Evolutionary conservation across 2,797 vertebrate species (phyloP).

Genomic region (Bufotes viridis): DNA sequence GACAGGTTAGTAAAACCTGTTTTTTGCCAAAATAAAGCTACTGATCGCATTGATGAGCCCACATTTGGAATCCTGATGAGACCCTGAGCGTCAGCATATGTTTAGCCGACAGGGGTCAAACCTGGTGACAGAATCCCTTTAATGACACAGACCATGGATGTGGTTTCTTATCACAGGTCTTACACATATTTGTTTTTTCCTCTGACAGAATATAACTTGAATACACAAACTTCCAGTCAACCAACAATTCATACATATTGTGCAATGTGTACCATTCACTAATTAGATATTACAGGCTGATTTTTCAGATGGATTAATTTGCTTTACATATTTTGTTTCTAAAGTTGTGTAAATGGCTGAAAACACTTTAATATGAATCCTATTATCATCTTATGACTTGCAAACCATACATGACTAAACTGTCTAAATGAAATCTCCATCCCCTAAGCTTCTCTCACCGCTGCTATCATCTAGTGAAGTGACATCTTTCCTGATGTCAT

Average conservation of each 20-base stretch:
- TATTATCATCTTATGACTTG: conserved; percentile 34
- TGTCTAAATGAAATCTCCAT: conserved; percentile 29
- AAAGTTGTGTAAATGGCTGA: background rate
- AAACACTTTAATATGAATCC: background rate
- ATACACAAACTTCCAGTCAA: background rate
- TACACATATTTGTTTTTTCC: too few species aligned
- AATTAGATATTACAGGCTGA: background rate
- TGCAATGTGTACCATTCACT: background rate
- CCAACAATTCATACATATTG: background rate
- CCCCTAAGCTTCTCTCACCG: conserved; percentile 1
- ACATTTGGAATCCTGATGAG: too few species aligned
- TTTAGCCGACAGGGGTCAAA: too few species aligned
- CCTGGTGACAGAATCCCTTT: too few species aligned
- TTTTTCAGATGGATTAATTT: background rate
- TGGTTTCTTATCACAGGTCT: too few species aligned
- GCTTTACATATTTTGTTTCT: background rate
- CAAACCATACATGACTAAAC: background rate
- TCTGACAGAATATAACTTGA: background rate
- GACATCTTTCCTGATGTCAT: conserved; percentile 43
- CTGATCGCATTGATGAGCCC: too few species aligned
- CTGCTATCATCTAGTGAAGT: conserved; percentile 14
- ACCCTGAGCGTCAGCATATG: too few species aligned
- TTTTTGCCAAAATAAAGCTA: too few species aligned
- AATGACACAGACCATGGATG: too few species aligned
- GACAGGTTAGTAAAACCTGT: too few species aligned